Evolutionary conservation across 2,888 invertebrate genomes (phyloP).

Genomic region (Acanthosepion lycidas): DNA sequence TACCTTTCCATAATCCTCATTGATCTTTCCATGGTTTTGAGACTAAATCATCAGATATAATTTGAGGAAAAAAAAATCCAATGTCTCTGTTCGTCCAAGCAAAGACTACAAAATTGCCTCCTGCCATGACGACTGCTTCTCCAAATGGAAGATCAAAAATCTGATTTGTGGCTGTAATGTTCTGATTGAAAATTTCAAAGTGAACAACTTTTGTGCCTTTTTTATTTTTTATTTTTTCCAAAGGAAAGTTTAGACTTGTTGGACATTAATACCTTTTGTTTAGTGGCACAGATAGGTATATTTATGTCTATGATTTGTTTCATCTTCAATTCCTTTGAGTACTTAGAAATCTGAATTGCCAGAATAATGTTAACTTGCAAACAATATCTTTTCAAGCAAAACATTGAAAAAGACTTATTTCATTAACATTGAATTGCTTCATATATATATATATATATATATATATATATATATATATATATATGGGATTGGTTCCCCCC

Average conservation of each 20-base stretch:
- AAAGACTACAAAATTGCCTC: neutral
- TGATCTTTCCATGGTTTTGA: neutral
- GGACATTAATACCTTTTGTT: slow-evolving; percentile 33
- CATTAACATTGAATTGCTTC: neutral
- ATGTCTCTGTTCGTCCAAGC: neutral
- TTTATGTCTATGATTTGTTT: slow-evolving; percentile 11
- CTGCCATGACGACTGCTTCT: slow-evolving; percentile 11
- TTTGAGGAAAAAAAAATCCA: neutral
- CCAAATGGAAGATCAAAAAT: slow-evolving; percentile 33
- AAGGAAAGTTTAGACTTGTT: neutral
- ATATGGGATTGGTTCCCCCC: too few relatives aligned
- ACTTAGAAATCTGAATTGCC: slow-evolving; percentile 14
- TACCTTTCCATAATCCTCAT: neutral
- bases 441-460: neutral
- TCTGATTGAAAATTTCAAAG: slow-evolving; percentile 21
- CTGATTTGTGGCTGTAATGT: neutral
- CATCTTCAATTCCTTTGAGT: slow-evolving; percentile 22
- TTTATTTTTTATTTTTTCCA: neutral
- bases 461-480: too few relatives aligned
- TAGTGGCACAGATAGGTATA: slow-evolving; percentile 33
- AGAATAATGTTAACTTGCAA: neutral
- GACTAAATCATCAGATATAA: slow-evolving; percentile 33
- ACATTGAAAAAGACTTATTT: slow-evolving; percentile 18
- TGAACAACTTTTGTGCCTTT: neutral
- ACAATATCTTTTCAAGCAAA: neutral